Evolutionary conservation across 2,797 vertebrate genomes (phyloP), one percentile per base, ranked within the genome.

Genomic region (Sternotherus odoratus): DNA sequence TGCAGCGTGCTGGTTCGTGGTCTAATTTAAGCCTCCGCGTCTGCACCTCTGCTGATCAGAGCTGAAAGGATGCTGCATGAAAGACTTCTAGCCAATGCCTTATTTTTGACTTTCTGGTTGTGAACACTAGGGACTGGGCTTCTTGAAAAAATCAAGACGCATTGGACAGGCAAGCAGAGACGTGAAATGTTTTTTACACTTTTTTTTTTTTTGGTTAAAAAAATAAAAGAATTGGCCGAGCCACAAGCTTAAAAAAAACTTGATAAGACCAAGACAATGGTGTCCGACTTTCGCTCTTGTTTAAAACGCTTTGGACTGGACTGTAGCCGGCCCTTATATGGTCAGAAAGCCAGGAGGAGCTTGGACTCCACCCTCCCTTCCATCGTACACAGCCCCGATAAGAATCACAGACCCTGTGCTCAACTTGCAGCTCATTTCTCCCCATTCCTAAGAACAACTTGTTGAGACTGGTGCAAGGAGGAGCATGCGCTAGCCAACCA

Each of bases 21-120:
- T 79, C 13, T 36, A 36, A 86, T 77, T 12, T 43, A 1, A 90
- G 43, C 74, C 57, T 85, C 86, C 91, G 49, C 79, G 81, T 88
- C 1, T 6, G 56, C 54, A 26, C 12, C 10, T 1, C 17, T 48
- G 75, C 56, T 36, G 30, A 0, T 4, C 48, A 53, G 69, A 63
- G 91, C 0, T 2, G 86, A 77, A 53, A 48, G 60, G 49, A 51
- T 30, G 82, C 75, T 60, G 24, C 54, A 91, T 11, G 46, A 90
- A 39, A 24, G 56, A 72, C 10, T 30, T 0, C 0, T 0, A 77
- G 79, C 24, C 39, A 84, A 75, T n/a, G 63, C 54, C 83, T 81
- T 1, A n/a, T 2, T 21, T 90, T 77, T 12, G 63, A 69, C 24
- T 75, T 46, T 48, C 43, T 48, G 26, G 43, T 28, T 75, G 51